Evolutionary conservation across 2,797 vertebrate species (phyloP), one percentile per base, ranked within the genome.

Genomic region (Australoheros facetus): DNA sequence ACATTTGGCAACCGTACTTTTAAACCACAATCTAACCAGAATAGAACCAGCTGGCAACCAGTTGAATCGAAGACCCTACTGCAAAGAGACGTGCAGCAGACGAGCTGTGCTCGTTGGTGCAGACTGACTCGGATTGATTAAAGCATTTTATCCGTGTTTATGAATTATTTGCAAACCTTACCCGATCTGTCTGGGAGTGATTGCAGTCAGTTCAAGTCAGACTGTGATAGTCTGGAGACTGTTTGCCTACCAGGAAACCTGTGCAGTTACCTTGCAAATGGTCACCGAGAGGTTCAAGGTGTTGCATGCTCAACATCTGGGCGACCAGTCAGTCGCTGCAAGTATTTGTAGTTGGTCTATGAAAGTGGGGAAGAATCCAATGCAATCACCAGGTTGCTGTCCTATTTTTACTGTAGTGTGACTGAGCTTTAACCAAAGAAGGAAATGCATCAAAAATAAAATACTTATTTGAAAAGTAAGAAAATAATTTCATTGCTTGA

Each of bases 341-440:
- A 26, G 12, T 42, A 16, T 13, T 0, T 62, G 1, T 23, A 62
- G 21, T 16, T 7, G 4, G 5, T 62, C 37, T 3, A 4, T 10
- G 23, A 62, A 1, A 9, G 39, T 7, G 0, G 39, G 0, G 39
- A 62, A 42, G 1, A 1, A 39, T 2, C 37, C 19, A 14, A 39
- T 8, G 34, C n/a, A 42, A 62, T 16, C 13, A 16, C n/a, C 0
- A 2, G 37, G n/a, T 23, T 16, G 14, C 6, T 0, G 10, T 42
- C 21, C 37, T 26, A 16, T 12, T 42, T 17, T 62, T 45, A 45
- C 13, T 26, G 7, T 0, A 26, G 45, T 17, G 45, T 48, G 16
- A 19, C 48, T 19, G 37, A 17, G 21, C 16, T 62, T 23, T 26
- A 62, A 62, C 21, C 13, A 62, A 62, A 42, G 59, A 42, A 11